Evolutionary conservation across 92 coral and sea anemone species (phyloP).

Genomic region (Palythoa grandis): DNA sequence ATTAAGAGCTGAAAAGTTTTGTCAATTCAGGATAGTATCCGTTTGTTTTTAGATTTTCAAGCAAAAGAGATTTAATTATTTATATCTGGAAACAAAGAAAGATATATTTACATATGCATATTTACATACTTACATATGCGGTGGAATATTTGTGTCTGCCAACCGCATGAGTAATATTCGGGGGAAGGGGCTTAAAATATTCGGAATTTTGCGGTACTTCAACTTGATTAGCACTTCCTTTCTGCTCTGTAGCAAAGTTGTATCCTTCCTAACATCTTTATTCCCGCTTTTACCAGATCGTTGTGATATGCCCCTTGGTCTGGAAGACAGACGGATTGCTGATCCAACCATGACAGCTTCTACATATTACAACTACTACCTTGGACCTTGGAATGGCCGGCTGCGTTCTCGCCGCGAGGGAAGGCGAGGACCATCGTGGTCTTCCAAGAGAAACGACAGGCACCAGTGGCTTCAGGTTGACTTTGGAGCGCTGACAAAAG

Average conservation of each 20-base stretch:
- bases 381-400: conserved; percentile 73
- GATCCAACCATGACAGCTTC: conserved; percentile 77
- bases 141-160: too few species aligned
- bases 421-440: conserved; percentile 78
- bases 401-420: conserved; percentile 69
- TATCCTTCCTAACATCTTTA: not conserved
- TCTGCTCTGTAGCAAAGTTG: not conserved
- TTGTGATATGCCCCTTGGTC: conserved; percentile 93
- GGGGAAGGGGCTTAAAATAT: too few species aligned
- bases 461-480: conserved; percentile 82
- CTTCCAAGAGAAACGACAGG: conserved; percentile 67
- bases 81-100: too few species aligned
- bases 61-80: too few species aligned
- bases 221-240: not conserved
- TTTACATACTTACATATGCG: too few species aligned
- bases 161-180: too few species aligned
- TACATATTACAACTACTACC: conserved; percentile 64
- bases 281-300: conserved; percentile 50
- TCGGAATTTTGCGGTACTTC: not conserved
- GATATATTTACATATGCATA: too few species aligned
- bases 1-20: too few species aligned
- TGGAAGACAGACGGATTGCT: conserved; percentile 69
- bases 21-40: too few species aligned
- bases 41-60: too few species aligned
- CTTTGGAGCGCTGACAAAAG: conserved; percentile 73